Evolutionary conservation across 2,797 vertebrate genomes (phyloP).

Genomic region (Acomys russatus): DNA sequence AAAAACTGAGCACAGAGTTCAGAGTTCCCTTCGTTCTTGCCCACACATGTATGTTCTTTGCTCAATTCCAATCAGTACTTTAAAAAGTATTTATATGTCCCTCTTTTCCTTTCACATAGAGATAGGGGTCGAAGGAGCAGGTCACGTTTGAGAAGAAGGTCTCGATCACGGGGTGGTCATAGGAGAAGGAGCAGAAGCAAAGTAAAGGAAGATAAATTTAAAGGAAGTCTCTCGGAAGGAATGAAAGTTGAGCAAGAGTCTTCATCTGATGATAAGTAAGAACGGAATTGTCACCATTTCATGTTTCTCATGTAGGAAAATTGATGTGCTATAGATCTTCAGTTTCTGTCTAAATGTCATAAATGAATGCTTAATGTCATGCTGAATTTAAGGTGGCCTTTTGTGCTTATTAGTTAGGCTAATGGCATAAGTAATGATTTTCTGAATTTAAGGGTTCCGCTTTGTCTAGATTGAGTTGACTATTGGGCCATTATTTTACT

Average conservation of each 20-base stretch:
- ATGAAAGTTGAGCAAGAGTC: conserved; percentile 98
- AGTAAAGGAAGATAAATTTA: conserved; percentile 98
- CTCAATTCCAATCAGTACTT: neutral
- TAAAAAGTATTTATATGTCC: neutral
- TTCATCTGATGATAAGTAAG: conserved; percentile 97
- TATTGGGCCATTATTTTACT: neutral
- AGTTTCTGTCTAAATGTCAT: neutral
- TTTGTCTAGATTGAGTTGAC: conserved; percentile 5
- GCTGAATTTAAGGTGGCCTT: conserved; percentile 15
- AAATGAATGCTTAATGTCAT: neutral
- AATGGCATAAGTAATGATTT: neutral
- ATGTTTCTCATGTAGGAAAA: conserved; percentile 42
- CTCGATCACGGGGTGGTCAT: conserved; percentile 94
- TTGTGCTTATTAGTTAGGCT: neutral
- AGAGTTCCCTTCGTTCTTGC: neutral
- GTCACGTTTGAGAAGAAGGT: conserved; percentile 93
- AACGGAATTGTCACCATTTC: neutral
- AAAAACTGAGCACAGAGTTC: neutral
- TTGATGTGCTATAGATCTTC: neutral
- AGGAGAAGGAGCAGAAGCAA: conserved; percentile 94
- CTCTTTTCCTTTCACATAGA: conserved; percentile 86
- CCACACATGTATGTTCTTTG: neutral
- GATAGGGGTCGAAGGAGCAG: conserved; percentile 94
- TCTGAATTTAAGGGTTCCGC: neutral
- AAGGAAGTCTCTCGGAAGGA: conserved; percentile 98